Evolutionary conservation across 2,888 invertebrate species (phyloP), one percentile per base, ranked within the genome.

Genomic region (Mayetiola destructor): DNA sequence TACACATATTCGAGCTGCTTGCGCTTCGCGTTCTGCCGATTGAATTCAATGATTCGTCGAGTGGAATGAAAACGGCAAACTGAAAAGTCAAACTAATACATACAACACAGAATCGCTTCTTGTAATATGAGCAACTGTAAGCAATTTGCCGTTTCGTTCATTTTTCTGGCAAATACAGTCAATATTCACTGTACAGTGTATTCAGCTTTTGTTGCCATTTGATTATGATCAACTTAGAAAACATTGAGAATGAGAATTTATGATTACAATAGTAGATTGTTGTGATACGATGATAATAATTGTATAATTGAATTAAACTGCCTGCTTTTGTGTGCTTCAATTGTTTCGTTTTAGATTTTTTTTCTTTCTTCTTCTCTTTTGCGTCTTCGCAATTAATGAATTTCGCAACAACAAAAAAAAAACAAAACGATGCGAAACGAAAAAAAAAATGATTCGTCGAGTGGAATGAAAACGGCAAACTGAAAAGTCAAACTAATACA

Each of bases 261-360:
- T 48, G 48, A 48, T 27, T 48, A 48, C 48, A 42, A 42, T 42
- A 23, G 12, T 23, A 12, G 23, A 42, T 42, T 48, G n/a, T n/a
- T n/a, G n/a, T n/a, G n/a, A n/a, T n/a, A n/a, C n/a, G n/a, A 14
- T 48, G 48, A 48, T 27, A 27, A 48, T 48, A 48, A 48, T 48
- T 40, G 40, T 40, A n/a, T n/a, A 40, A 40, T 40, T 48, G 48
- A 48, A 48, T 48, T n/a, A 27, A 48, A 48, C 27, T 48, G 16
- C 27, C n/a, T n/a, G n/a, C n/a, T n/a, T n/a, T n/a, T n/a, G n/a
- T n/a, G n/a, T 48, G 27, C 27, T 27, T n/a, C 3, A 14, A 12
- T 14, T 36, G 18, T 48, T 27, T n/a, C 6, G 14, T 5, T 48
- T n/a, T 27, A 27, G 12, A 2, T 23, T 23, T 23, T 2, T 21